phyloP scores from a whole-genome alignment of 92 coral and sea anemone species.

The Muricea muricata region DNA sequence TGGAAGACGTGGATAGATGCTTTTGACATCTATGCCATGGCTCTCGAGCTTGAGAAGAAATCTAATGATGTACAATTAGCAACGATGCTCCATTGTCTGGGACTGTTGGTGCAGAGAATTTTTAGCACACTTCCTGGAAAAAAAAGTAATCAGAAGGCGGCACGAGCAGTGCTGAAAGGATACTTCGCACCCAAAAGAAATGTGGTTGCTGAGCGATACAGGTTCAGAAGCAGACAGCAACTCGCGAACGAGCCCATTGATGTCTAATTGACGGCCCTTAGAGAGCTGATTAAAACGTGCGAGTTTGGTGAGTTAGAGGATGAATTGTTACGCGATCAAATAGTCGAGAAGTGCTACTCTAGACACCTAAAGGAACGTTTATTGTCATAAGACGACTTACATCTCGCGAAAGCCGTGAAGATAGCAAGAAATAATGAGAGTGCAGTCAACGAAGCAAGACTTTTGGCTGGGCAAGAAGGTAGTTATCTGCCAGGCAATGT shows the following conservation, averaged over 20 bases:
- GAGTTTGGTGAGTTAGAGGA: slow-evolving; percentile 41
- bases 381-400: slow-evolving; percentile 34
- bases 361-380: slow-evolving; percentile 34
- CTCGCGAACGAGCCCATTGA: slow-evolving; percentile 34
- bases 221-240: slow-evolving; percentile 33
- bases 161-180: slow-evolving; percentile 26
- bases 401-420: slow-evolving; percentile 18
- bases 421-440: slow-evolving; percentile 30
- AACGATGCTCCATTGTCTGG: slow-evolving; percentile 46
- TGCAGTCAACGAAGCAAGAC: slow-evolving; percentile 6
- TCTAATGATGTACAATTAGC: neutral
- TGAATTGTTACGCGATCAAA: slow-evolving; percentile 42
- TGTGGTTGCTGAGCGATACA: slow-evolving; percentile 54
- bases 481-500: neutral
- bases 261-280: slow-evolving; percentile 35
- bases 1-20: neutral
- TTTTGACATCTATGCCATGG: neutral
- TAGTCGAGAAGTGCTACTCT: slow-evolving; percentile 30
- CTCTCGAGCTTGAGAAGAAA: neutral
- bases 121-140: slow-evolving; percentile 49
- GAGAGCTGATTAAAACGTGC: slow-evolving; percentile 49
- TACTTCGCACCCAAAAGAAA: slow-evolving; percentile 62
- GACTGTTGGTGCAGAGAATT: slow-evolving; percentile 44
- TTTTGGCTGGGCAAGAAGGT: slow-evolving; percentile 40
- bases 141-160: neutral